Percentiles rank a stretch among this genome's conserved stretches.
Conservation (phyloP, 2,888 invertebrate genomes). For the Nymphalis polychloros region DNA sequence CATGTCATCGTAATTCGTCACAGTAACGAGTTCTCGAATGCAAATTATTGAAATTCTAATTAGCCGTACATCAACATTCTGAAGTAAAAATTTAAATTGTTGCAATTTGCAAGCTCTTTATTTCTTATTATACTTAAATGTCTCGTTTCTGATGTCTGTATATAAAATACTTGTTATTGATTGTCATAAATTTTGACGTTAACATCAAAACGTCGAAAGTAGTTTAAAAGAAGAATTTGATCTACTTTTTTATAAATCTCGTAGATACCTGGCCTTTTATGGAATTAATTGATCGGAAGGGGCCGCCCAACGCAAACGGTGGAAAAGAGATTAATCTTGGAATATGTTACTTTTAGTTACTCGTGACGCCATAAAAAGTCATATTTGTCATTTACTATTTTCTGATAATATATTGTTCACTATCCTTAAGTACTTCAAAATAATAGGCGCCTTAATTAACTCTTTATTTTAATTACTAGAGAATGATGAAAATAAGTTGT, state of each 20-base stretch:
- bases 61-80: conserved; percentile 19
- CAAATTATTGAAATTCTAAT: conserved; percentile 12
- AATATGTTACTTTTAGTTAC: conserved; percentile 18
- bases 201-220: conserved; percentile 20
- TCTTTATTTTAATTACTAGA: too few species aligned
- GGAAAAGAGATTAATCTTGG: conserved; percentile 24
- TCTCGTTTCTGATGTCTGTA: conserved; percentile 4
- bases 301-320: conserved; percentile 27
- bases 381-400: conserved; percentile 2
- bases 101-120: conserved; percentile 16
- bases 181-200: conserved; percentile 12
- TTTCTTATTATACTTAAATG: conserved; percentile 17
- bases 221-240: conserved; percentile 24
- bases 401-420: neutral
- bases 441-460: too few species aligned
- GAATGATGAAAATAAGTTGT: too few species aligned
- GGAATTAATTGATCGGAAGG: conserved; percentile 37
- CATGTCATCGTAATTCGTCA: conserved; percentile 22
- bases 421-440: too few species aligned
- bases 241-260: conserved; percentile 23
- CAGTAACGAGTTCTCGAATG: conserved; percentile 18
- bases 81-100: conserved; percentile 20
- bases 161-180: conserved; percentile 5
- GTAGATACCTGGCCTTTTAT: conserved; percentile 31
- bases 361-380: conserved; percentile 3